Percentiles rank a stretch among this genome's conserved stretches.
Evolutionary conservation across 2,888 invertebrate genomes (phyloP).

Genomic region (Tethea ocularis): DNA sequence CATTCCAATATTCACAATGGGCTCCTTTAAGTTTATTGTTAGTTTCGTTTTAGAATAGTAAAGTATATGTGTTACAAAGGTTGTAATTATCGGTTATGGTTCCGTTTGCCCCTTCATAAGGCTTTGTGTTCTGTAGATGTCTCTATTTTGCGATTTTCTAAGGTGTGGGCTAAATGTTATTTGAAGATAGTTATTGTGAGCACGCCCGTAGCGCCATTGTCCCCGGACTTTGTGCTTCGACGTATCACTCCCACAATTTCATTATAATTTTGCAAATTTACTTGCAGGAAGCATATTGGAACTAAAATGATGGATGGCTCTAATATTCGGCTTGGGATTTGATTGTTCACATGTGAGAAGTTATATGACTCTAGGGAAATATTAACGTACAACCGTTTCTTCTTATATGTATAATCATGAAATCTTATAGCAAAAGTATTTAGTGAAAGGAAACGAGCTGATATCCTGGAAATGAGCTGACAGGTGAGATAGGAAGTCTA

Average conservation of each 20-base stretch:
- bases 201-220: conserved; percentile 77
- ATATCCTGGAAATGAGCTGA: no score
- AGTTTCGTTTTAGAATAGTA: conserved; percentile 59
- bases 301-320: conserved; percentile 70
- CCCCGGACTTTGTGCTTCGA: conserved; percentile 52
- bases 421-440: no score
- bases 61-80: conserved; percentile 70
- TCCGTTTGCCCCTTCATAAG: conserved; percentile 67
- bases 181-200: conserved; percentile 79
- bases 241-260: conserved; percentile 81
- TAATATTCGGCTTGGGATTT: conserved; percentile 46
- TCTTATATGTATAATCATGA: conserved; percentile 9
- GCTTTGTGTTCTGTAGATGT: conserved; percentile 69
- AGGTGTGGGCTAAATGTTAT: conserved; percentile 83
- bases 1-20: conserved; percentile 53
- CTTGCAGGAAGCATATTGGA: conserved; percentile 62
- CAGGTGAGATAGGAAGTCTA: no score
- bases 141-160: conserved; percentile 82
- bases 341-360: conserved; percentile 62
- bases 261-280: conserved; percentile 69
- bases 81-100: conserved; percentile 80
- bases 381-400: conserved; percentile 13
- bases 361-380: conserved; percentile 73
- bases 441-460: no score
- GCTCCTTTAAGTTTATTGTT: conserved; percentile 52